Percentiles rank a stretch among this genome's conserved stretches.
phyloP scores from a whole-genome alignment of 2,113 vertebrate species.

The Varanus salvator region DNA sequence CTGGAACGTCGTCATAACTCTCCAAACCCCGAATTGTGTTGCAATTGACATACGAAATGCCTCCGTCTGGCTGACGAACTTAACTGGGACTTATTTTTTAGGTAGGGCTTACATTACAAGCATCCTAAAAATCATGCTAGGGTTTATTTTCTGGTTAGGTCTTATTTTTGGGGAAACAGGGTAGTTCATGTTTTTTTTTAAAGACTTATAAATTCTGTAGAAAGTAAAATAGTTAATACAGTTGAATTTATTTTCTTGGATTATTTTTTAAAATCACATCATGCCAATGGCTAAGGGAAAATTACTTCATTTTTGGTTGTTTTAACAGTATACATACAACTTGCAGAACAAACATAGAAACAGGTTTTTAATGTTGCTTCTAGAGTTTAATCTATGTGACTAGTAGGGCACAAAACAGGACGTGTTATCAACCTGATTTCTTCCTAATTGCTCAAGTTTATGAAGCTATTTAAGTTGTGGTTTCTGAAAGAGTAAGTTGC shows the following conservation, averaged over 20 bases:
- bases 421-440: neutral
- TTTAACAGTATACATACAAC: neutral
- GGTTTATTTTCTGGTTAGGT: too few species aligned
- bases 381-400: neutral
- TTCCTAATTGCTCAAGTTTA: neutral
- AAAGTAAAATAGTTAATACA: neutral
- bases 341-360: neutral
- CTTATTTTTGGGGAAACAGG: neutral
- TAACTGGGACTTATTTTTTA: too few species aligned
- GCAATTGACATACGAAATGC: too few species aligned
- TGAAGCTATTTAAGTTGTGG: neutral
- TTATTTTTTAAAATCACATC: neutral
- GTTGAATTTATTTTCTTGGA: neutral
- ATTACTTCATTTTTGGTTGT: neutral
- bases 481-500: neutral
- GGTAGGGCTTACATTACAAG: too few species aligned
- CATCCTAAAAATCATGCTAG: too few species aligned
- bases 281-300: neutral
- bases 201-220: neutral
- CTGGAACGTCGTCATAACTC: too few species aligned
- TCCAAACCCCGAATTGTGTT: too few species aligned
- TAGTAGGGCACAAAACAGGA: conserved; percentile 5
- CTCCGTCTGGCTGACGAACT: too few species aligned
- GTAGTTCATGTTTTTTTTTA: neutral
- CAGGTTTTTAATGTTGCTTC: neutral